Conservation (phyloP, 2,797 vertebrate genomes). For the Toxotes lorentzi region DNA sequence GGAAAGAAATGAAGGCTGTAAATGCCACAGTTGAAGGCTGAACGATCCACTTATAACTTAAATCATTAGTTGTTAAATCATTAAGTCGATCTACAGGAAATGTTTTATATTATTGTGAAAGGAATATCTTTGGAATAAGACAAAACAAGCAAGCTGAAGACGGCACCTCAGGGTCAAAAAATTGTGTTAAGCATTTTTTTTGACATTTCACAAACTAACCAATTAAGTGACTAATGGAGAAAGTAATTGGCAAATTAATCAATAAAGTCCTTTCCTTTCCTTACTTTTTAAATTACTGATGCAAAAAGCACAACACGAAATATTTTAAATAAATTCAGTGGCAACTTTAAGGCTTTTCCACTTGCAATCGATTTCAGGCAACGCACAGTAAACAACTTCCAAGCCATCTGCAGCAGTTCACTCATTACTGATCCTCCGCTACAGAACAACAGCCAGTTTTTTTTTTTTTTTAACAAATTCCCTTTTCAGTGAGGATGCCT, state of each 20-base stretch:
- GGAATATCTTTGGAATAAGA: not conserved
- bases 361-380: conserved; percentile 3
- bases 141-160: not conserved
- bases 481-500: not conserved
- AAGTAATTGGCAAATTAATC: not conserved
- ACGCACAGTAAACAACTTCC: not conserved
- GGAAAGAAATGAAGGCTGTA: conserved; percentile 9
- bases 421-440: not conserved
- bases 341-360: not conserved
- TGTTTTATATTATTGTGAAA: not conserved
- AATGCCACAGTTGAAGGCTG: conserved; percentile 10
- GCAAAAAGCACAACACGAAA: not conserved
- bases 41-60: not conserved
- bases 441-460: conserved; percentile 19
- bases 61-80: not conserved
- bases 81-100: not conserved
- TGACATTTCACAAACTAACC: not conserved
- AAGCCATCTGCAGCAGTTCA: not conserved
- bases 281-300: not conserved
- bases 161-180: not conserved
- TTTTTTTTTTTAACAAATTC: not conserved
- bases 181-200: not conserved
- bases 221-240: not conserved
- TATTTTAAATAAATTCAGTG: not conserved
- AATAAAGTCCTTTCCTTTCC: not conserved